Conservation (phyloP, 2,113 vertebrate species). For the Dicrurus megarhynchus region DNA sequence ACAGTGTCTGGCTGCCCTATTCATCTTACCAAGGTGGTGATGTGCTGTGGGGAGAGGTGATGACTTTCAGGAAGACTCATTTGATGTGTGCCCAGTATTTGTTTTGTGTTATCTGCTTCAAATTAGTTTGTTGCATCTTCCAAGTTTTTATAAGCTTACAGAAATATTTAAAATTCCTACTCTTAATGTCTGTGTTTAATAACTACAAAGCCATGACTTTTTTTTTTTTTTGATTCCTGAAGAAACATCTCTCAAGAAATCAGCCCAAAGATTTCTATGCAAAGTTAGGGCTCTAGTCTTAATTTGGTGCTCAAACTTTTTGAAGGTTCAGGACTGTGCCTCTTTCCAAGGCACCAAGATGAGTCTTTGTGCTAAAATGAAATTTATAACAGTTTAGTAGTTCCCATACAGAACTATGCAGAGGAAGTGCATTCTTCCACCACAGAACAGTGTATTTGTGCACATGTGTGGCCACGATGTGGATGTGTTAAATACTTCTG, state of each 20-base stretch:
- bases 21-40: neutral
- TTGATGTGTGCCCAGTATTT: neutral
- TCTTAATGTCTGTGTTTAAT: neutral
- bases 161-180: neutral
- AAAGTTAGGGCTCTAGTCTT: neutral
- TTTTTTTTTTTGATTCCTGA: neutral
- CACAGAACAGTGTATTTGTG: neutral
- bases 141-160: neutral
- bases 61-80: neutral
- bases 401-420: neutral
- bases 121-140: neutral
- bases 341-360: neutral
- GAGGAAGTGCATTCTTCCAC: neutral
- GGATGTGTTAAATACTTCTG: neutral
- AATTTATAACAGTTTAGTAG: neutral
- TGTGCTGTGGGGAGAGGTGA: neutral
- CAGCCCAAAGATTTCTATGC: neutral
- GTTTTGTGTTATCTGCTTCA: neutral
- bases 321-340: neutral
- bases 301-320: neutral
- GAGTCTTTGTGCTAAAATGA: neutral
- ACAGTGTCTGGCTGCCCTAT: neutral
- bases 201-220: neutral
- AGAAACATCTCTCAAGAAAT: neutral
- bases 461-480: neutral